A percentile compares a stretch with the other conserved stretches of the same genome.
Evolutionary conservation across 2,797 vertebrate genomes (phyloP).

Genomic region (Sebastes reedi): DNA sequence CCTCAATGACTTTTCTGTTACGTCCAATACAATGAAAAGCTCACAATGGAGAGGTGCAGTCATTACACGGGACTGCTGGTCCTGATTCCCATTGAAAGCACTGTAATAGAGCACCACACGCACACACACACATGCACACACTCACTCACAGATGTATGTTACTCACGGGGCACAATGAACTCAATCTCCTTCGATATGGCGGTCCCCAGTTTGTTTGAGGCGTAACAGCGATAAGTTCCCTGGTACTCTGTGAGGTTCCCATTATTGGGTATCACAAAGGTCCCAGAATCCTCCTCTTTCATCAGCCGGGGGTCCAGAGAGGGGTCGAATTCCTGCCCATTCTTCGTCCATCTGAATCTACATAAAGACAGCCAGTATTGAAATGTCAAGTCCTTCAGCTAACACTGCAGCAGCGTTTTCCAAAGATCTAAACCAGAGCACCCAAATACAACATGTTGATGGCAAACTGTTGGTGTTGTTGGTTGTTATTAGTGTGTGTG

Average conservation of each 20-base stretch:
- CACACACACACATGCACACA: slow-evolving; percentile 12
- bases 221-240: slow-evolving; percentile 92
- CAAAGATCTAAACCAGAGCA: slow-evolving; percentile 15
- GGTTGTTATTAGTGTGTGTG: not conserved
- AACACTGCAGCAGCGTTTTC: not conserved
- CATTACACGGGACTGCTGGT: slow-evolving; percentile 48
- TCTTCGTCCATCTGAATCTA: slow-evolving; percentile 95
- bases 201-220: slow-evolving; percentile 89
- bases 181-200: slow-evolving; percentile 94
- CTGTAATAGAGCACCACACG: slow-evolving; percentile 58
- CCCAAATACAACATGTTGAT: slow-evolving; percentile 12
- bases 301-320: slow-evolving; percentile 86
- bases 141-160: slow-evolving; percentile 23
- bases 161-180: slow-evolving; percentile 94
- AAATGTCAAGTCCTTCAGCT: slow-evolving; percentile 40
- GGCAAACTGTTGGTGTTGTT: slow-evolving; percentile 27
- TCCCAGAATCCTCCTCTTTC: slow-evolving; percentile 87
- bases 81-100: slow-evolving; percentile 70
- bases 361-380: slow-evolving; percentile 49
- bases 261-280: slow-evolving; percentile 92
- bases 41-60: slow-evolving; percentile 53
- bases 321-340: slow-evolving; percentile 90
- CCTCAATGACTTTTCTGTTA: slow-evolving; percentile 70
- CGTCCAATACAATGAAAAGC: slow-evolving; percentile 58
- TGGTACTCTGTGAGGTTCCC: slow-evolving; percentile 92